These are phyloP conservation scores for Drosophila nigrodunni DNA, from an alignment of 1,140 invertebrate species.

Conservation along the genomic window DNA sequence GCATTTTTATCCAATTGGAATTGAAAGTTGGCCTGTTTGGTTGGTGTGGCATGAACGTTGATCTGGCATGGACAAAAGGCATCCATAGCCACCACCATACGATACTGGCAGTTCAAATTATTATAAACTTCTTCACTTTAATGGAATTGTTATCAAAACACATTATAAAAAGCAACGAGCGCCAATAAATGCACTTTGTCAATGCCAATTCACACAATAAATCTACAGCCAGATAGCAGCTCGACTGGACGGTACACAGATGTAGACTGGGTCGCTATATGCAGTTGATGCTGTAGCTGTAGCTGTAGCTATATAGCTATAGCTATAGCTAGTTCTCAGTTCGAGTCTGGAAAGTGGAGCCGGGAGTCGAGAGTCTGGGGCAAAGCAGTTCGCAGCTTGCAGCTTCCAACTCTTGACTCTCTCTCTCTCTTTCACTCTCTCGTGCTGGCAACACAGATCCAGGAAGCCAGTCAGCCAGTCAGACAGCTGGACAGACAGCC, in stretches of 20 bases:
- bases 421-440: neutral
- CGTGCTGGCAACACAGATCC: slow-evolving; percentile 42
- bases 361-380: neutral
- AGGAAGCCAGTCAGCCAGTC: slow-evolving; percentile 47
- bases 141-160: slow-evolving; percentile 82
- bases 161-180: slow-evolving; percentile 72
- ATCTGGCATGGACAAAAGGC: neutral
- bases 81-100: neutral
- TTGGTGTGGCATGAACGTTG: neutral
- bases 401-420: neutral
- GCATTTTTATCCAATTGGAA: neutral
- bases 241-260: slow-evolving; percentile 39
- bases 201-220: slow-evolving; percentile 82
- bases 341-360: neutral
- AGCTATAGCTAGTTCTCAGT: slow-evolving; percentile 4
- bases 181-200: slow-evolving; percentile 81
- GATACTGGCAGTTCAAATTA: slow-evolving; percentile 61
- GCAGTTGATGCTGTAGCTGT: neutral
- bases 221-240: slow-evolving; percentile 76
- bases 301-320: neutral
- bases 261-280: slow-evolving; percentile 3
- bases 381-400: slow-evolving; percentile 1
- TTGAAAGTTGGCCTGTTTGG: neutral
- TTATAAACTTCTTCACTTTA: slow-evolving; percentile 83
- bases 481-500: slow-evolving; percentile 11